Base-by-base conservation (phyloP, 2,888 invertebrate species). In the Limenitis camilla region DNA sequence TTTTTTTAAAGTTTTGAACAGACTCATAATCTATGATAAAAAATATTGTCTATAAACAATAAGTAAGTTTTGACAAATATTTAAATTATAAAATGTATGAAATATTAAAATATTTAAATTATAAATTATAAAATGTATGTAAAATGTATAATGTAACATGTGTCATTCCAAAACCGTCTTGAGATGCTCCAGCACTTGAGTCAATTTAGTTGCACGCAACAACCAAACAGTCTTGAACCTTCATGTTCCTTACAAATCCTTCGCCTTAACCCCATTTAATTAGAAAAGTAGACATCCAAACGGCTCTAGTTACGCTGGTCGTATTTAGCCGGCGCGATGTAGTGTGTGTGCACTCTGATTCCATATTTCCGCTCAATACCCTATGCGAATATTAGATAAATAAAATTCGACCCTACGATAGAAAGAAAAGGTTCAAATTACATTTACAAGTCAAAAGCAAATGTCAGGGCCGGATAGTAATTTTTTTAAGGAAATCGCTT, bases 341-440 rank as follows among this genome's bases (percentile, higher is more conserved):
- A 63, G 61, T 66, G 64, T 67, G 67, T 61, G 67, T 74, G 69
- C 72, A 76, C 77, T 76, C 74, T 82, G 83, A 84, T 84, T 78
- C 78, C 74, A 71, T 69, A 75, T 79, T 84, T 87, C 86, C 86
- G 85, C 72, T 76, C 67, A 68, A 74, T 80, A 75, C 80, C 81
- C 81, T 78, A 74, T 64, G 70, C 65, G 60, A 70, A 62, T 59
- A 57, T 54, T 28, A 57, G 55, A 50, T 52, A 58, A 62, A 64
- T 59, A 36, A 76, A 67, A 67, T 66, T 72, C 54, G 61, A 67
- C 74, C 64, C 56, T 81, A 58, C 0, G 6, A 6, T 11, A 52
- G 54, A 6, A 0, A 0, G 1, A 40, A 54, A 72, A 67, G 62
- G 64, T 60, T 62, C 44, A 63, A 58, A 59, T 60, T 68, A 53